Evolutionary conservation across 2,888 invertebrate species (phyloP).

Genomic region (Pristionchus fissidentatus): DNA sequence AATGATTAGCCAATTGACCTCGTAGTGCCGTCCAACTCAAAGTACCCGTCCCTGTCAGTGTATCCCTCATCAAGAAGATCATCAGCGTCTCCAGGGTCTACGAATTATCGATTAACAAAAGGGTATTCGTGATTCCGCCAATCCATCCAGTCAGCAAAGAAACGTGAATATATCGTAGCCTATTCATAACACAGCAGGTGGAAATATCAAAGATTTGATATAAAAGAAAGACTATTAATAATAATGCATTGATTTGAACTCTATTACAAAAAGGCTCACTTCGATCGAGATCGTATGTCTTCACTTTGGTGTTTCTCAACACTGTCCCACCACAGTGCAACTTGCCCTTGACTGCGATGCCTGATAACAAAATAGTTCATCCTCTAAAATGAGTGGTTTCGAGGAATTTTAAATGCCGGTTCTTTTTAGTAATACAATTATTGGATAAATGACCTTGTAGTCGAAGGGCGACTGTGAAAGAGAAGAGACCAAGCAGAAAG

Average conservation of each 20-base stretch:
- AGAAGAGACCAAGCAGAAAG: not conserved
- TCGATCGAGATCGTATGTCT: conserved; percentile 62
- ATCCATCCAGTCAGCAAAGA: too few relatives aligned
- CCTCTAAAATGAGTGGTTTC: too few relatives aligned
- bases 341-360: conserved; percentile 62
- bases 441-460: not conserved
- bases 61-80: conserved; percentile 63
- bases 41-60: conserved; percentile 53
- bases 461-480: not conserved
- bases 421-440: too few relatives aligned
- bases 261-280: conserved; percentile 50
- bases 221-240: too few relatives aligned
- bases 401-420: too few relatives aligned
- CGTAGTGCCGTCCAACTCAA: conserved; percentile 34
- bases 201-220: too few relatives aligned
- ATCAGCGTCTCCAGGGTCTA: conserved; percentile 64
- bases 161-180: too few relatives aligned
- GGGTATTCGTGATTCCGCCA: too few relatives aligned
- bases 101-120: too few relatives aligned
- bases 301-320: conserved; percentile 61
- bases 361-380: too few relatives aligned
- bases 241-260: too few relatives aligned
- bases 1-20: not conserved
- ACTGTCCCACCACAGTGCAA: conserved; percentile 57
- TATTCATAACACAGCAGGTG: too few relatives aligned